A percentile compares a stretch with the other conserved stretches of the same genome.
Evolutionary conservation across 92 coral and sea anemone genomes (phyloP).

Genomic region (Muricea muricata): DNA sequence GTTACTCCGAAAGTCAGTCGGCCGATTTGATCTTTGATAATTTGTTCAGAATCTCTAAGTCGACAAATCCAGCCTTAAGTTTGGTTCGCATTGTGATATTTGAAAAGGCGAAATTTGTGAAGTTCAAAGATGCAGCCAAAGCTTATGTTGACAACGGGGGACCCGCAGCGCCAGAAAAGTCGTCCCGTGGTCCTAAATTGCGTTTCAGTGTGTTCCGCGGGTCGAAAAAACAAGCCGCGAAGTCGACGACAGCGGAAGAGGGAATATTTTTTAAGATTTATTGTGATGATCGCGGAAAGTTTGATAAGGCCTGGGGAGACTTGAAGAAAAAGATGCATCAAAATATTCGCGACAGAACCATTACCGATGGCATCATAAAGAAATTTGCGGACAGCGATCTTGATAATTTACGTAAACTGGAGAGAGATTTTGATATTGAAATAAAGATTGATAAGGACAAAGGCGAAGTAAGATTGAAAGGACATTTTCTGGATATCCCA

Average conservation of each 20-base stretch:
- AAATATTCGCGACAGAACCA: neutral
- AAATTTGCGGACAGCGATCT: neutral
- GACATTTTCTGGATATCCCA: neutral
- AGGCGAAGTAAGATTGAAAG: neutral
- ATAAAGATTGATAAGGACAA: neutral
- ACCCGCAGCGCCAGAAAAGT: too few species aligned
- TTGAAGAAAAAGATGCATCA: neutral
- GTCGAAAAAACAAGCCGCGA: too few species aligned
- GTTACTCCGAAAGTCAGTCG: slow-evolving; percentile 29
- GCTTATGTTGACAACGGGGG: too few species aligned
- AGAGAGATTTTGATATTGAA: neutral
- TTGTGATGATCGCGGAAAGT: neutral
- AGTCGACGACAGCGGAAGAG: neutral
- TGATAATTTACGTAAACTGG: neutral
- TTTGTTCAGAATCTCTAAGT: neutral
- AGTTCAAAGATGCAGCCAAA: too few species aligned
- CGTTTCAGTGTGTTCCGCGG: too few species aligned
- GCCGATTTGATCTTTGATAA: slow-evolving; percentile 41
- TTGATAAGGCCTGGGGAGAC: slow-evolving; percentile 25
- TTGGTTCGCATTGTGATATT: too few species aligned
- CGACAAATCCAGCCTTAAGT: too few species aligned
- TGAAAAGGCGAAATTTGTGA: too few species aligned
- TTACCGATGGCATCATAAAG: slow-evolving; percentile 4
- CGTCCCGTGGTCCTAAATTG: too few species aligned
- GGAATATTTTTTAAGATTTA: neutral